Conservation (phyloP, 2,113 vertebrate genomes). For the Cyphomyrus plagiostoma region DNA sequence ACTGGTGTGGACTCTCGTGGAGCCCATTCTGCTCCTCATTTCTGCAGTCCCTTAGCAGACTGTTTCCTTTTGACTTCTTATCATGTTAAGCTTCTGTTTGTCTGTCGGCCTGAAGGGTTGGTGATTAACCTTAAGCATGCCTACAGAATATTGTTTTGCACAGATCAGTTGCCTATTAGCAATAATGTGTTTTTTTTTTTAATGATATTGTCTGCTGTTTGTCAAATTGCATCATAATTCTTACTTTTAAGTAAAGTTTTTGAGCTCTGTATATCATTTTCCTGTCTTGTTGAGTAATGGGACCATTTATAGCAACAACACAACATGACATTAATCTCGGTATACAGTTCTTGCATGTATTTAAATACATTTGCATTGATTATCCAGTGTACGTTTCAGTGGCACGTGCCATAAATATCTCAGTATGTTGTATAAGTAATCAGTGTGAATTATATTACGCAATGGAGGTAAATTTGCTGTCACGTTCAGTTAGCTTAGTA, state of each 20-base stretch:
- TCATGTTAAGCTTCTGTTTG: not conserved
- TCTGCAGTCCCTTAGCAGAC: not conserved
- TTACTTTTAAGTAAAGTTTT: not conserved
- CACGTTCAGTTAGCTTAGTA: not conserved
- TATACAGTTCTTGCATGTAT: not conserved
- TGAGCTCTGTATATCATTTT: not conserved
- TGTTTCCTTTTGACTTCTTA: not conserved
- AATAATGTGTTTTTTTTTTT: not conserved
- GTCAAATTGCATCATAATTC: not conserved
- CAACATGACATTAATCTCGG: not conserved
- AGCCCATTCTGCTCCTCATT: not conserved
- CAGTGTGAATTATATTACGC: not conserved
- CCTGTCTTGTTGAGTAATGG: not conserved
- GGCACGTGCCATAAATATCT: not conserved
- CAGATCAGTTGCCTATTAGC: not conserved
- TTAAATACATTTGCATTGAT: not conserved
- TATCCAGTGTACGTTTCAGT: not conserved
- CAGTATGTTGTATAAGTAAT: slow-evolving; percentile 3
- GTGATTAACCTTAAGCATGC: not conserved
- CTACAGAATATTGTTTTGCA: not conserved
- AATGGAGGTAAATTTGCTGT: not conserved
- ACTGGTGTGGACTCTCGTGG: no score
- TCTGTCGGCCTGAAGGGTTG: not conserved
- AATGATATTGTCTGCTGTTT: not conserved
- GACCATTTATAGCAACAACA: not conserved